Base-by-base conservation (phyloP, 2,113 vertebrate species). In the Kryptolebias marmoratus region DNA sequence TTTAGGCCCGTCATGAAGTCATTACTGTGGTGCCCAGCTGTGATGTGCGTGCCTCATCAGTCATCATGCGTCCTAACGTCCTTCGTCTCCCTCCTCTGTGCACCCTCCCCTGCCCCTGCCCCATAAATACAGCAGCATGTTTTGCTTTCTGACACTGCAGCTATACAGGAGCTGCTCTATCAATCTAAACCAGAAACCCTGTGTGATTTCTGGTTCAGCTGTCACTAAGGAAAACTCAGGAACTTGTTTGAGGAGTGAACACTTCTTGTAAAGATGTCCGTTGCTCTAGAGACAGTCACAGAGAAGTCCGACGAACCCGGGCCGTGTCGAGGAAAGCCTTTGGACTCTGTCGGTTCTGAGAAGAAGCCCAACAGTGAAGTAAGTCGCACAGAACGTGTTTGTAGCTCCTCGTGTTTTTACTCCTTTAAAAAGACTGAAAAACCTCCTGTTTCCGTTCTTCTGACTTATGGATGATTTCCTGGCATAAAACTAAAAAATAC, bases 41-140 rank as follows among this genome's bases (percentile, higher is more conserved):
- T 2, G 42, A 16, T 63, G 39, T 30, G 9, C 10, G 16, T 10
- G 48, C 48, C 27, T 13, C 18, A 12, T 48, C 36, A 64, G 31
- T 32, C 54, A 22, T 56, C 42, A 48, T 11, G 44, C 42, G 9
- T 64, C 52, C 39, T 27, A 55, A 18, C 18, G 50, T 6, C n/a
- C 58, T 12, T 71, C 50, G 45, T 31, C 32, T 60, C 27, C 58
- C 28, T 31, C 36, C 63, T 18, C 27, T 50, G 5, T 44, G 54
- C 1, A 18, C 63, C 71, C 71, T 2, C 71, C 61, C 61, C 71
- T n/a, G 47, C 32, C 22, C 22, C 32, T 16, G 27, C 16, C 31
- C 32, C 63, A 66, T 74, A 66, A 60, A 60, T 44, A 65, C 55
- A 55, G 59, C 59, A 71, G 47, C 59, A 49, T 0, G 16, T 27